A percentile compares a stretch with the other conserved stretches of the same genome.
These are phyloP conservation scores for Antennarius maculatus DNA, from an alignment of 2,797 vertebrate species.

Conservation along the genomic window DNA sequence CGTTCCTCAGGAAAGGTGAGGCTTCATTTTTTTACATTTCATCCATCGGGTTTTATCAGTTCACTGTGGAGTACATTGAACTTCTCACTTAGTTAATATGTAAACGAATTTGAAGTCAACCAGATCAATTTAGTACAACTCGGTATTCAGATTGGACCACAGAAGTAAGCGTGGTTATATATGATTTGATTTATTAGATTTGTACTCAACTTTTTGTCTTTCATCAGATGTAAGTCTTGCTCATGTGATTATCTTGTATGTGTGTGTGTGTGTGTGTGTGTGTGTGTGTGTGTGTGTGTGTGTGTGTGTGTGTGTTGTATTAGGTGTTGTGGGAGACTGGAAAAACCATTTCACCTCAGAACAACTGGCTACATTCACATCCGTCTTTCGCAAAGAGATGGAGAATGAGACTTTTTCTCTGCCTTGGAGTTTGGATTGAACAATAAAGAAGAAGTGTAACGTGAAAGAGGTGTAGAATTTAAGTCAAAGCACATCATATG, in stretches of 20 bases:
- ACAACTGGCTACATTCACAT: constrained; percentile 54
- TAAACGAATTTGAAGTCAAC: background rate
- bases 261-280: constrained; percentile 8
- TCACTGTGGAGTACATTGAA: background rate
- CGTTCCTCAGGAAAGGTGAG: constrained; percentile 88
- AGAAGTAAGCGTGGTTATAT: background rate
- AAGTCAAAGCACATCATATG: background rate
- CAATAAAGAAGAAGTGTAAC: background rate
- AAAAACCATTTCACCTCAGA: constrained; percentile 70
- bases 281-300: too few species aligned
- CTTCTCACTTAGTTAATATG: background rate
- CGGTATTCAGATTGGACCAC: background rate
- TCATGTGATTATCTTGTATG: constrained; percentile 16
- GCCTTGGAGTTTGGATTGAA: constrained; percentile 61
- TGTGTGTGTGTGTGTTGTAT: constrained; percentile 9
- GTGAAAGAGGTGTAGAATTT: background rate
- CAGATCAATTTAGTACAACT: background rate
- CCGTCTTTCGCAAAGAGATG: constrained; percentile 61
- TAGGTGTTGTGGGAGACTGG: constrained; percentile 72
- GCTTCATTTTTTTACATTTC: background rate
- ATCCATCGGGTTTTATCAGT: background rate
- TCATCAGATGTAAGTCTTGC: background rate
- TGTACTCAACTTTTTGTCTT: background rate
- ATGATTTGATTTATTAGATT: constrained; percentile 1
- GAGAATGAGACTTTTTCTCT: constrained; percentile 53